Evolutionary conservation across 2,113 vertebrate species (phyloP), one percentile per base, ranked within the genome.

Genomic region (Oxygymnocypris stewartii): DNA sequence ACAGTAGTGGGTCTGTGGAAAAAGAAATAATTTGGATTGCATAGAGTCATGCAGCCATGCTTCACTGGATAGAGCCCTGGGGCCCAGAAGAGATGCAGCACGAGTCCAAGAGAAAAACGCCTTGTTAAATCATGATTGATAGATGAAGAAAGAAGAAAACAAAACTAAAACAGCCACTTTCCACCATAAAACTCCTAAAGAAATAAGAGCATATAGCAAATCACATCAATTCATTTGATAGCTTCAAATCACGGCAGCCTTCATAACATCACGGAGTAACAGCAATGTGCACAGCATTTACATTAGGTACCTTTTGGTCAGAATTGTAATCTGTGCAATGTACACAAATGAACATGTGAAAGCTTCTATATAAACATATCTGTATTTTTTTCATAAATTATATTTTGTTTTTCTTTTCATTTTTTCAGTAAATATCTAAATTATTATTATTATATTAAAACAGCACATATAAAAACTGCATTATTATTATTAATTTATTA

Each of bases 1-100:
- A 85, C 83, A 81, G 28, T 28, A 77, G 47, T 65, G n/a, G 44
- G 83, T 63, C 79, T 76, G 57, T 82, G 59, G 57, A 57, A 57
- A 71, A 20, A 82, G 81, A 40, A 82, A 16, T 82, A 63, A 82
- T 12, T 71, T 71, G 80, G 25, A 82, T 82, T 71, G 59, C 40
- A 82, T 2, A 82, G 42, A 82, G 63, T 49, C 80, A 71, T 51
- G 42, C 61, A 85, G 76, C 44, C 76, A 79, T 85, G 84, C 84
- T 42, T 37, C 47, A 69, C 25, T 54, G 65, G 28, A 82, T 82
- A 31, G 12, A 69, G 81, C 81, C 44, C 44, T 51, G 44, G 9
- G 65, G 63, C 47, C 42, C 61, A 82, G 18, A 49, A 14, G 11
- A 49, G 42, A 71, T 25, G 12, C 57, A 74, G 71, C 54, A n/a